Base-by-base conservation (phyloP, 1,140 invertebrate species). In the Drosophila oshimai region DNA sequence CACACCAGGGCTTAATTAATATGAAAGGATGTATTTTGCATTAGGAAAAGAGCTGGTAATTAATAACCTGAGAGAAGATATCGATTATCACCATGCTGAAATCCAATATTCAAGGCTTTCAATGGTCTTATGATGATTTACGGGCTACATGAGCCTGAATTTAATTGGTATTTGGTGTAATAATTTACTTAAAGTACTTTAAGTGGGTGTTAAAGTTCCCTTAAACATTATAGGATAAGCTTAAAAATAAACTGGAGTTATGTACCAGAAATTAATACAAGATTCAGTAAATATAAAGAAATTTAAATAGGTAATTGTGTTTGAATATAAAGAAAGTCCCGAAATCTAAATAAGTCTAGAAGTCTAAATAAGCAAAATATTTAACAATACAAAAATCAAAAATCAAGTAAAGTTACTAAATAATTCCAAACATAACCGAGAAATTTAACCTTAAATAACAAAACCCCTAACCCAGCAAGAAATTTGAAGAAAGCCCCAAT, bases 41-140 rank as follows among this genome's bases (percentile, higher is more conserved):
- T 68, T 68, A 44, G 46, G 46, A 24, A 68, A 68, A 45, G 37
- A 54, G 47, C 61, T 36, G 13, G 42, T 68, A 68, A 68, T 68
- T 68, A 68, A 68, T 68, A 54, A 62, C 61, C 44, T 9, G 24
- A 31, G 54, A 31, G 31, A 15, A 50, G 61, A 68, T 68, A 68
- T 68, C 62, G 61, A 68, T 68, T 68, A 68, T 50, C 18, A 26
- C 15, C 34, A 4, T 17, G 26, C 6, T 45, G 61, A 39, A 68
- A 68, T 47, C 28, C 24, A 53, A 68, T 68, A 68, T 37, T 44
- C 24, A 37, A 37, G 18, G 26, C 36, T 37, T 54, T 6, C 4
- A 28, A 20, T 15, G 36, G 17, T 12, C 20, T 51, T 65, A 24
- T 2, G 24, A 53, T 68, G 18, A 68, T 68, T 68, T 68, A 68